Percentiles rank a stretch among this genome's conserved stretches.
These are phyloP conservation scores for Arvicola amphibius DNA, from an alignment of 2,797 vertebrate species.

Conservation along the genomic window DNA sequence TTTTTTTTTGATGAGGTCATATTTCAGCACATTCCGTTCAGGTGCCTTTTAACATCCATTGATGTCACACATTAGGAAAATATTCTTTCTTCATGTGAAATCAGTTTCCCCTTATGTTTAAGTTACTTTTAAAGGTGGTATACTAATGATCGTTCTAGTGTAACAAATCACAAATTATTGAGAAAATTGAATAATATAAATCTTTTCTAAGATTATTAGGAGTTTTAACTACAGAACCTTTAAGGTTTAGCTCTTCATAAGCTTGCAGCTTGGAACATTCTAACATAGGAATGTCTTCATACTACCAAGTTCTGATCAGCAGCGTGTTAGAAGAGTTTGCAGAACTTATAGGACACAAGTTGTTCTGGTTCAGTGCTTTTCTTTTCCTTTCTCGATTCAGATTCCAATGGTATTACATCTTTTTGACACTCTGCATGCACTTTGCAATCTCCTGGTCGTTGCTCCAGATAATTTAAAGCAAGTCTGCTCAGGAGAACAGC, in stretches of 20 bases:
- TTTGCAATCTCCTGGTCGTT: conserved; percentile 99
- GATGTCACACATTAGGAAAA: conserved; percentile 49
- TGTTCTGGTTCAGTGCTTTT: conserved; percentile 51
- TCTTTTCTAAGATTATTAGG: conserved; percentile 44
- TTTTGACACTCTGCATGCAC: conserved; percentile 98
- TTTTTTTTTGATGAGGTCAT: conserved; percentile 43
- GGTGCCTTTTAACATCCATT: not conserved
- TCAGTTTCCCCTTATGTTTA: conserved; percentile 53
- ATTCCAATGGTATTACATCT: conserved; percentile 98
- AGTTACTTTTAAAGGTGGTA: conserved; percentile 48
- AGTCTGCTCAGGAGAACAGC: conserved; percentile 98
- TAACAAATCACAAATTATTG: conserved; percentile 20
- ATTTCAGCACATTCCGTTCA: conserved; percentile 28
- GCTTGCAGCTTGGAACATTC: not conserved
- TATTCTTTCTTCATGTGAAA: conserved; percentile 53
- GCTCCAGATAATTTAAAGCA: conserved; percentile 99
- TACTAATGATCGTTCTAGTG: conserved; percentile 55
- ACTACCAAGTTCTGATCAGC: not conserved
- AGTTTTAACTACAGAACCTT: conserved; percentile 37
- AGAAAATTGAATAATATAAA: conserved; percentile 24
- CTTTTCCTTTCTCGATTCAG: conserved; percentile 85
- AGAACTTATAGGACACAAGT: conserved; percentile 47
- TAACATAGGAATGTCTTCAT: not conserved
- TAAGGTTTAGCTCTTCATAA: conserved; percentile 45
- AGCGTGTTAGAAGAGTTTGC: conserved; percentile 53